phyloP scores from a whole-genome alignment of 2,888 invertebrate species.

The Gortyna flavago region DNA sequence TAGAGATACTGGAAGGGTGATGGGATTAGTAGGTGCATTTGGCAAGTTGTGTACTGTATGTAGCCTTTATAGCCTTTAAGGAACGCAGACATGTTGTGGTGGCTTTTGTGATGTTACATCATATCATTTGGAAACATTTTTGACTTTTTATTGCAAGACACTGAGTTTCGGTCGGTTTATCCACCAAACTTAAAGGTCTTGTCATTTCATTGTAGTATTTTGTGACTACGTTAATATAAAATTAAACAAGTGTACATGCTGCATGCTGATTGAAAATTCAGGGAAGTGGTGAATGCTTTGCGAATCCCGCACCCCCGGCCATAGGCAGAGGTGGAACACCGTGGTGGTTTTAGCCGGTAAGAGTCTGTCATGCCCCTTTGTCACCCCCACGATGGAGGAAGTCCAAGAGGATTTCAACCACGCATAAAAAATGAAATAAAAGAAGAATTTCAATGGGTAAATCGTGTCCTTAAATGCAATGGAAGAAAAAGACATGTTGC shows the following conservation, averaged over 20 bases:
- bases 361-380: no score
- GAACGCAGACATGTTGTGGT: no score
- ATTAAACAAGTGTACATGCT: background rate
- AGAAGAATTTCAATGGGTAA: background rate
- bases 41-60: background rate
- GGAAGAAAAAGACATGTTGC: background rate
- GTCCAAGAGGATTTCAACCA: no score
- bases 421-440: no score
- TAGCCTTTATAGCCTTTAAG: background rate
- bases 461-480: background rate
- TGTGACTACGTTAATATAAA: background rate
- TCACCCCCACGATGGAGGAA: no score
- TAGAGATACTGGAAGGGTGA: slow-evolving; percentile 71
- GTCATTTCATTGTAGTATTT: background rate
- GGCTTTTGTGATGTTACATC: background rate
- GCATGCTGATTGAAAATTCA: background rate
- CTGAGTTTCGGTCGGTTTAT: background rate
- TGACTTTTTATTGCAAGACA: background rate
- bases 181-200: background rate
- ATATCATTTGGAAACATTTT: background rate
- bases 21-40: background rate
- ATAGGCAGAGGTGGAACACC: no score
- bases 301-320: no score
- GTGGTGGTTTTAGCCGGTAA: no score
- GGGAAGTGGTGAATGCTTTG: no score